phyloP scores from a whole-genome alignment of 2,888 invertebrate species.

The Erebia ligea region DNA sequence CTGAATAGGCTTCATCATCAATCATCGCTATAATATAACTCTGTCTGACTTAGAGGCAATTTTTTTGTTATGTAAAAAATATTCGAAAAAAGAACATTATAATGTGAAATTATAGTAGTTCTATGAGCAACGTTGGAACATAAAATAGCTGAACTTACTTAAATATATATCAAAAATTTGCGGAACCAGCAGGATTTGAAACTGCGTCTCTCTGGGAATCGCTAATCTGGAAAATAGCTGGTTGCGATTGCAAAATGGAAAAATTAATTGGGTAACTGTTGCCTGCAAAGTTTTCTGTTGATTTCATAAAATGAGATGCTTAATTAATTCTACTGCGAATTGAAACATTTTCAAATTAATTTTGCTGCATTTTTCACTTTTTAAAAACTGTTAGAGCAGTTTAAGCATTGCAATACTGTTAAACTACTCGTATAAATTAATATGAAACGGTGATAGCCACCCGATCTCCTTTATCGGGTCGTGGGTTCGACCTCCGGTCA shows the following conservation, averaged over 20 bases:
- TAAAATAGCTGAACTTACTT: neutral
- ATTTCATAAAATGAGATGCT: slow-evolving; percentile 15
- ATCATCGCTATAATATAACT: too few relatives aligned
- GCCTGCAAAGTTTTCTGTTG: slow-evolving; percentile 5
- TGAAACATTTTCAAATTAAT: slow-evolving; percentile 10
- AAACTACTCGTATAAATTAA: too few relatives aligned
- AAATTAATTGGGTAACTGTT: slow-evolving; percentile 12
- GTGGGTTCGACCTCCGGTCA: too few relatives aligned
- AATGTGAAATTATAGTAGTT: neutral
- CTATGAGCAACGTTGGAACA: neutral
- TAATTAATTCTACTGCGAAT: slow-evolving; percentile 12
- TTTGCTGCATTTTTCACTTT: slow-evolving; percentile 1
- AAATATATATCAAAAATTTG: too few relatives aligned
- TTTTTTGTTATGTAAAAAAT: too few relatives aligned
- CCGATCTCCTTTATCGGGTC: too few relatives aligned
- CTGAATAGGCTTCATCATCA: too few relatives aligned
- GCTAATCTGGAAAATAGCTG: neutral
- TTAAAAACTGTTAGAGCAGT: neutral
- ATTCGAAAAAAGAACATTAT: too few relatives aligned
- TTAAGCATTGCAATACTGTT: neutral
- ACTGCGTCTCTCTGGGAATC: too few relatives aligned
- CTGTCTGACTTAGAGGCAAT: too few relatives aligned
- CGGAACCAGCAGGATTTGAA: too few relatives aligned
- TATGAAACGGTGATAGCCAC: too few relatives aligned
- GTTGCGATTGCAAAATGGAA: slow-evolving; percentile 9